Conservation (phyloP, 2,797 vertebrate species). For the Sebastes elongatus region DNA sequence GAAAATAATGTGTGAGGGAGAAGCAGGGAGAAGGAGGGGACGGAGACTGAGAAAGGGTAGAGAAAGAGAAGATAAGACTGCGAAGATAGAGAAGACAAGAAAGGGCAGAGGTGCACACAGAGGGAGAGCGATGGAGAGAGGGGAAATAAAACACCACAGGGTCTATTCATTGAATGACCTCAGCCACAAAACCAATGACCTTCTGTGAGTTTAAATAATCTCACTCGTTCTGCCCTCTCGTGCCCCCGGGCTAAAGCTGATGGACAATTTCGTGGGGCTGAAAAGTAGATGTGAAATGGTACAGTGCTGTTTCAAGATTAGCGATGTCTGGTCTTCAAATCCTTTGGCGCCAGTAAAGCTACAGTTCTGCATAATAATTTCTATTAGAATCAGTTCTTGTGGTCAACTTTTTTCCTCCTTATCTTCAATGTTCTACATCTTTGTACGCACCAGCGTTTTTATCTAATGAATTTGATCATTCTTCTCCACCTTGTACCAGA, state of each 20-base stretch:
- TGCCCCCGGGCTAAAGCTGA: conserved; percentile 23
- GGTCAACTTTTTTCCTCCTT: not conserved
- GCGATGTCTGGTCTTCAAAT: not conserved
- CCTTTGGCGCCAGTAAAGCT: conserved; percentile 1
- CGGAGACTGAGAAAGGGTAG: not conserved
- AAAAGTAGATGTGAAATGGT: conserved; percentile 36
- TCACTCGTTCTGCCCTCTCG: conserved; percentile 20
- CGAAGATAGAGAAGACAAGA: conserved; percentile 4
- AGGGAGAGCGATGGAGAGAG: not conserved
- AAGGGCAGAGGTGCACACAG: not conserved
- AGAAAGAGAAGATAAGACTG: not conserved
- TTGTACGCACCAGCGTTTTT: not conserved
- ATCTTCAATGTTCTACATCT: not conserved
- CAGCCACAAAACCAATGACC: conserved; percentile 44
- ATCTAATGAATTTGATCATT: conserved; percentile 3
- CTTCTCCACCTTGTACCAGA: conserved; percentile 9
- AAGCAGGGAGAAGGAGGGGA: not conserved
- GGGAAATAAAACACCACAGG: conserved; percentile 14
- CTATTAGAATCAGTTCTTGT: not conserved
- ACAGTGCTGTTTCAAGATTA: conserved; percentile 23
- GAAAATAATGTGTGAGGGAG: conserved; percentile 9
- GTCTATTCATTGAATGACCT: conserved; percentile 31
- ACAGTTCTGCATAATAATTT: conserved; percentile 1
- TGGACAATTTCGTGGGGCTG: conserved; percentile 36
- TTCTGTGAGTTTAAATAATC: conserved; percentile 47